These are phyloP conservation scores for Drosophila setosimentum DNA, from an alignment of 2,888 invertebrate species.

Conservation along the genomic window DNA sequence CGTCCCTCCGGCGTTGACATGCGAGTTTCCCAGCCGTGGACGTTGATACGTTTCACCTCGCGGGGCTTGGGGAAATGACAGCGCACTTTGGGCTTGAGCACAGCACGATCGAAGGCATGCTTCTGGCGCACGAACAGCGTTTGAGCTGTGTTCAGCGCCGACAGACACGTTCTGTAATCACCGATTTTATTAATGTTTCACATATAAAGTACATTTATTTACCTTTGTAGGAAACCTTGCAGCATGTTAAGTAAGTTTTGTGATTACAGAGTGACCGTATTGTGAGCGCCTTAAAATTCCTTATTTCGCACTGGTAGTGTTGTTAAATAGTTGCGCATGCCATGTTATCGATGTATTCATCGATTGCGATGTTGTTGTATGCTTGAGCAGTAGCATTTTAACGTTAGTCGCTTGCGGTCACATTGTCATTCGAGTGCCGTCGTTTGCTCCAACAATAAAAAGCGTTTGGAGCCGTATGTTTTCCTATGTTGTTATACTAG, in stretches of 20 bases:
- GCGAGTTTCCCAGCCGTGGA: slow-evolving; percentile 89
- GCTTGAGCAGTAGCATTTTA: slow-evolving; percentile 22
- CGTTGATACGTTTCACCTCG: slow-evolving; percentile 89
- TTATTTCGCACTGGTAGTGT: slow-evolving; percentile 8
- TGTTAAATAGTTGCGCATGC: not conserved
- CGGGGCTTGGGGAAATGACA: slow-evolving; percentile 90
- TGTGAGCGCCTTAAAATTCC: not conserved
- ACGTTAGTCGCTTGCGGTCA: slow-evolving; percentile 46
- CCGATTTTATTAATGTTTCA: slow-evolving; percentile 1
- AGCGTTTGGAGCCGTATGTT: slow-evolving; percentile 64
- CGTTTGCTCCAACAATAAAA: slow-evolving; percentile 70
- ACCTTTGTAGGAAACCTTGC: slow-evolving; percentile 71
- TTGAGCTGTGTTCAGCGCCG: slow-evolving; percentile 59
- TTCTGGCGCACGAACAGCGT: slow-evolving; percentile 73
- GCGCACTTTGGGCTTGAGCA: slow-evolving; percentile 81
- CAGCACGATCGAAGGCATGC: slow-evolving; percentile 79
- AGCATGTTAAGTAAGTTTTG: slow-evolving; percentile 73
- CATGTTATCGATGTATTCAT: slow-evolving; percentile 2
- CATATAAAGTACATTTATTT: slow-evolving; percentile 23
- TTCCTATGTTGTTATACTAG: slow-evolving; percentile 61
- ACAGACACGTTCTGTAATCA: slow-evolving; percentile 58
- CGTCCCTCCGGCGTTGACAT: slow-evolving; percentile 90
- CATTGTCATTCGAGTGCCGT: slow-evolving; percentile 68
- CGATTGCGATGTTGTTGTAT: slow-evolving; percentile 10
- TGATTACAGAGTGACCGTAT: slow-evolving; percentile 20